phyloP scores from a whole-genome alignment of 92 coral and sea anemone species.

The Porites rus region DNA sequence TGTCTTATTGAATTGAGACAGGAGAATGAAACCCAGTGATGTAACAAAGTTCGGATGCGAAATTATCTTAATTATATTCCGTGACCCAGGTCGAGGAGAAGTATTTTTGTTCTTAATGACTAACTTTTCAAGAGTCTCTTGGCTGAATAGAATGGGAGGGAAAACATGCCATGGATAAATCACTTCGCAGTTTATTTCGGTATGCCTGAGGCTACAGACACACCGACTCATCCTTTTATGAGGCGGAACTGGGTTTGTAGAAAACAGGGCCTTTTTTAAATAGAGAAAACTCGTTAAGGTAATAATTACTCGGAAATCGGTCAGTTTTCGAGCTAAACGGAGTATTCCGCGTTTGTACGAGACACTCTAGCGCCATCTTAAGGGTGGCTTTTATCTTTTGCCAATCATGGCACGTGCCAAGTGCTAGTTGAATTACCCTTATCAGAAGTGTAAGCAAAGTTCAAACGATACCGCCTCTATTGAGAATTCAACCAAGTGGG shows the following conservation, averaged over 20 bases:
- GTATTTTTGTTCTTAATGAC: background rate
- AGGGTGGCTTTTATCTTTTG: slow-evolving; percentile 52
- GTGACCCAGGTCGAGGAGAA: slow-evolving; percentile 5
- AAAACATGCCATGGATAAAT: background rate
- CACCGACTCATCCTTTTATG: slow-evolving; percentile 22
- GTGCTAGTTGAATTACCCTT: slow-evolving; percentile 71
- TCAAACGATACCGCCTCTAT: slow-evolving; percentile 85
- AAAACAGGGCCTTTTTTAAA: slow-evolving; percentile 12
- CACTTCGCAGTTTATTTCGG: background rate
- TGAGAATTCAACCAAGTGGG: slow-evolving; percentile 67
- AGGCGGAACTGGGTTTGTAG: slow-evolving; percentile 24
- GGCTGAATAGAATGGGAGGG: slow-evolving; percentile 32
- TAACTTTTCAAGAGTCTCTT: slow-evolving; percentile 27
- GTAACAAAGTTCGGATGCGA: background rate
- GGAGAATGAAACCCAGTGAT: background rate
- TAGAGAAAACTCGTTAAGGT: slow-evolving; percentile 43
- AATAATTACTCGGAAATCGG: slow-evolving; percentile 56
- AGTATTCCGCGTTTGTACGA: slow-evolving; percentile 40
- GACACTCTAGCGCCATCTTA: slow-evolving; percentile 76
- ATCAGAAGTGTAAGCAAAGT: slow-evolving; percentile 69
- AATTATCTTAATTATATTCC: slow-evolving; percentile 12
- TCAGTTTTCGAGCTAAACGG: slow-evolving; percentile 44
- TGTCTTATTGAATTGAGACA: background rate
- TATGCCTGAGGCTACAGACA: slow-evolving; percentile 22
- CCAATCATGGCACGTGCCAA: slow-evolving; percentile 62